Evolutionary conservation across 1,140 invertebrate species (phyloP).

Genomic region (Campoletis sonorensis): DNA sequence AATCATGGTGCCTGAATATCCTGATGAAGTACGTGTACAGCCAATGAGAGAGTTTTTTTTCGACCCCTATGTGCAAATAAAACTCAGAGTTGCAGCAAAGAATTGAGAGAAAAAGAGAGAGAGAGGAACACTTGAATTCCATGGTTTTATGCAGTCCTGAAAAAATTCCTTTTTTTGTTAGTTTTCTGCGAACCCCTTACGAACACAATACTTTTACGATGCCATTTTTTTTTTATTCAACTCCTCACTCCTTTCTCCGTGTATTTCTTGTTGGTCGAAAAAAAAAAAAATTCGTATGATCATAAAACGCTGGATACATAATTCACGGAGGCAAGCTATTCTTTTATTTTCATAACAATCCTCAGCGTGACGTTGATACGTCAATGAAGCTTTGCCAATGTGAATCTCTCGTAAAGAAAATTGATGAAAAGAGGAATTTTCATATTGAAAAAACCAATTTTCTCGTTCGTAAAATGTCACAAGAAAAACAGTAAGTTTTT

Average conservation of each 20-base stretch:
- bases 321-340: background rate
- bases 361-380: too few species aligned
- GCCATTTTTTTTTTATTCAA: background rate
- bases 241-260: background rate
- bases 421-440: too few species aligned
- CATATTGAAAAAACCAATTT: too few species aligned
- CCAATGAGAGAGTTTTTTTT: too few species aligned
- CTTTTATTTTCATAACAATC: background rate
- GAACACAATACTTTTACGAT: conserved; percentile 3
- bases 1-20: background rate
- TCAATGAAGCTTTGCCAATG: too few species aligned
- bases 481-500: too few species aligned
- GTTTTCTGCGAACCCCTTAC: background rate
- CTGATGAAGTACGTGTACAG: conserved; percentile 5
- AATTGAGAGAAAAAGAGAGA: background rate
- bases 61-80: background rate
- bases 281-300: too few species aligned
- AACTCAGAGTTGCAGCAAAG: background rate
- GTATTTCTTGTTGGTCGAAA: background rate
- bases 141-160: too few species aligned
- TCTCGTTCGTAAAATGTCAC: too few species aligned
- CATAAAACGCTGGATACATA: background rate
- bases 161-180: background rate
- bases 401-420: too few species aligned
- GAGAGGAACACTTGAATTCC: background rate